Evolutionary conservation across 1,140 invertebrate species (phyloP).

Genomic region (Marisa cornuarietis): DNA sequence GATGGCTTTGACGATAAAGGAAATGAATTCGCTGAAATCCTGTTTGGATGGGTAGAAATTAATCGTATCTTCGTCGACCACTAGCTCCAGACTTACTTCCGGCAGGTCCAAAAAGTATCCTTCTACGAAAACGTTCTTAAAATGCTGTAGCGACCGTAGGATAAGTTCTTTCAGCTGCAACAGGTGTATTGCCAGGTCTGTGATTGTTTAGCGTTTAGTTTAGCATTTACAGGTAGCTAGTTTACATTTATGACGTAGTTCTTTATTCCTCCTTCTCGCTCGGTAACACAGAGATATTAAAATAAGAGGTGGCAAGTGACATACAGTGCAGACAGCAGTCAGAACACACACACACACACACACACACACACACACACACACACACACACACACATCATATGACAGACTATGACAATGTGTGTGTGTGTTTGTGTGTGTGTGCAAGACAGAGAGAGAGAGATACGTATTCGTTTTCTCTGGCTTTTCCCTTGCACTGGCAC

Average conservation of each 20-base stretch:
- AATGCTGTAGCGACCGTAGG: conserved; percentile 59
- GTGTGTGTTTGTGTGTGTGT: background rate
- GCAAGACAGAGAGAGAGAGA: too few relatives aligned
- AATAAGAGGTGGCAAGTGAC: too few relatives aligned
- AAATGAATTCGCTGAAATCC: conserved; percentile 61
- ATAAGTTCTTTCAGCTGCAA: conserved; percentile 61
- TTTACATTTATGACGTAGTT: background rate
- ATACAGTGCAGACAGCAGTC: too few relatives aligned
- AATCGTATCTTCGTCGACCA: conserved; percentile 65
- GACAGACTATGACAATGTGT: background rate
- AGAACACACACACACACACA: background rate
- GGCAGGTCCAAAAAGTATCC: conserved; percentile 59
- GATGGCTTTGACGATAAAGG: conserved; percentile 56
- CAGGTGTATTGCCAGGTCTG: background rate
- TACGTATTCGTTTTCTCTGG: too few relatives aligned
- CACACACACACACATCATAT: background rate
- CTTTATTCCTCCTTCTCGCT: too few relatives aligned
- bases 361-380: background rate
- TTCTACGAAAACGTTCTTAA: conserved; percentile 58
- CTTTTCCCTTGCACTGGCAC: background rate
- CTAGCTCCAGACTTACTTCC: conserved; percentile 64
- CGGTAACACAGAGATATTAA: background rate
- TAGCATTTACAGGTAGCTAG: background rate
- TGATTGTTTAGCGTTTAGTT: too few relatives aligned
- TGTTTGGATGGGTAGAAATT: conserved; percentile 64